Evolutionary conservation across 2,888 invertebrate species (phyloP), one percentile per base, ranked within the genome.

Genomic region (Keiferia lycopersicella): DNA sequence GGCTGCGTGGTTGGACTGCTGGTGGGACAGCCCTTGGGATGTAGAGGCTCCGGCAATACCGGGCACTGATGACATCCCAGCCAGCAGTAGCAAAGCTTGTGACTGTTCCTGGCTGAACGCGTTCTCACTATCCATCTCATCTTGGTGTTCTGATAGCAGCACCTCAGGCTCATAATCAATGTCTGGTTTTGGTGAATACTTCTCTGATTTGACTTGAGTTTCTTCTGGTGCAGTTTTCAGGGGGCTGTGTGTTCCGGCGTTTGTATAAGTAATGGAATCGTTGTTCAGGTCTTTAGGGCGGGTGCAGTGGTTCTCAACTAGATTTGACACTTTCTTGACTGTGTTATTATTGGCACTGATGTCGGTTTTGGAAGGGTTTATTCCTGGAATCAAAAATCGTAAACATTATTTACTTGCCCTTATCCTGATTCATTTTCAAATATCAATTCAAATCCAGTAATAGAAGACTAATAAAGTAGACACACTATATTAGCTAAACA

Each of bases 121-220:
- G 66, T 77, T 81, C 11, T 90, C 90, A 6, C 84, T 79, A 61
- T 91, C 89, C 7, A 76, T 79, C 57, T 82, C 83, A 69, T 88
- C 88, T 68, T 88, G 87, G 12, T 91, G 90, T 71, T 92, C 92
- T 1, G 92, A 91, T 58, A 91, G 68, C 62, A 92, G 77, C 14
- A 92, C 81, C 74, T 92, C 92, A 20, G 92, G 92, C 69, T 92
- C 92, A 77, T 91, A 88, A 20, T 91, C 91, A 45, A 83, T 71
- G 65, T 92, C 92, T 14, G 88, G 84, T 76, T 90, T 88, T 0
- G 92, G 92, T 1, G 92, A 92, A 16, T 84, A 84, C 68, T 85
- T 87, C 72, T 92, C 92, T 26, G 87, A 81, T 75, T 92, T 92
- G 0, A 92, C 83, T 45, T 77, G 64, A 12, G 80, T 67, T 16